Evolutionary conservation across 2,888 invertebrate species (phyloP).

Genomic region (Pteria penguin): DNA sequence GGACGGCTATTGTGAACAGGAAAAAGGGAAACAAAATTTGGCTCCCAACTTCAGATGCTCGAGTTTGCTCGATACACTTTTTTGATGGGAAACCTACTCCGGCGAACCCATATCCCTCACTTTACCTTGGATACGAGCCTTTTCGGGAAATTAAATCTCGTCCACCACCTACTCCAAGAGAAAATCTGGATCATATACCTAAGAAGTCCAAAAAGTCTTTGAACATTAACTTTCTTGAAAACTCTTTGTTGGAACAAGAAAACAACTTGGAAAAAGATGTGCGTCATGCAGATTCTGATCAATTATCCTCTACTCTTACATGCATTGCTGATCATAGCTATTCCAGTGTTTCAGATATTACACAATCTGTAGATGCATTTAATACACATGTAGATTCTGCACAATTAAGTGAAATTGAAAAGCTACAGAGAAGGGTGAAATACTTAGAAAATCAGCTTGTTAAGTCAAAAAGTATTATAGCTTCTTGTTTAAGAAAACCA

Average conservation of each 20-base stretch:
- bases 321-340: neutral
- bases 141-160: neutral
- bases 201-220: neutral
- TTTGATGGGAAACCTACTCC: neutral
- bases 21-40: neutral
- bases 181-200: neutral
- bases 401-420: neutral
- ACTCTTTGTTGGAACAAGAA: too few relatives aligned
- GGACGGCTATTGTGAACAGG: conserved; percentile 17
- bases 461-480: neutral
- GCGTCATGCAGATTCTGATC: too few relatives aligned
- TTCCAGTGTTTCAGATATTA: too few relatives aligned
- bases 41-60: neutral
- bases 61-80: neutral
- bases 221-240: too few relatives aligned
- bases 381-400: neutral
- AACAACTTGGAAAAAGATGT: neutral
- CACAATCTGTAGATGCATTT: neutral
- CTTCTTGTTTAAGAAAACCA: neutral
- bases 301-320: neutral
- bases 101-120: neutral
- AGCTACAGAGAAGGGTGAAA: neutral
- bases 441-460: neutral
- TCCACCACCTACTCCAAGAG: neutral
- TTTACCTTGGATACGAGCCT: neutral